These are phyloP conservation scores for Ariopsis seemanni DNA, from an alignment of 2,113 vertebrate species.

Conservation along the genomic window DNA sequence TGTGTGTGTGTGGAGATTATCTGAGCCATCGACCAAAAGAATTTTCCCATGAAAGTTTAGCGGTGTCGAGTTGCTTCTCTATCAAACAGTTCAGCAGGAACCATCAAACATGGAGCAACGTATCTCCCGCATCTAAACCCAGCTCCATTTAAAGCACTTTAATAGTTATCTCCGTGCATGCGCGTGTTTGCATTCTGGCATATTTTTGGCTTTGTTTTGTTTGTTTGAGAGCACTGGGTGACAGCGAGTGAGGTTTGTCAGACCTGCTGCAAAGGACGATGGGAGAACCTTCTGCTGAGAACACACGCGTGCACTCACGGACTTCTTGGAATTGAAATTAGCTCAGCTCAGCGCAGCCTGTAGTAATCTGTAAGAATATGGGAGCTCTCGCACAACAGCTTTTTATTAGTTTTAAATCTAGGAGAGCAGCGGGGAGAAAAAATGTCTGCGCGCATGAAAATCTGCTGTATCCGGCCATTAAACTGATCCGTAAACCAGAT, in stretches of 20 bases:
- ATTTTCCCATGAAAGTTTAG: slow-evolving; percentile 5
- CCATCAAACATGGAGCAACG: not conserved
- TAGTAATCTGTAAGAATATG: slow-evolving; percentile 39
- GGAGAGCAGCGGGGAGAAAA: slow-evolving; percentile 62
- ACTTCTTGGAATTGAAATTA: not conserved
- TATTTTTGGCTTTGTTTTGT: slow-evolving; percentile 20
- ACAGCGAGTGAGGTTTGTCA: slow-evolving; percentile 21
- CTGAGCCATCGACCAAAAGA: not conserved
- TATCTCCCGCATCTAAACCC: not conserved
- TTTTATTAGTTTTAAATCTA: slow-evolving; percentile 67
- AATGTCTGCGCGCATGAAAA: slow-evolving; percentile 66
- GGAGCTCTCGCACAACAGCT: slow-evolving; percentile 49
- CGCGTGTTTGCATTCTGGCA: slow-evolving; percentile 1
- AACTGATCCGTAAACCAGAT: slow-evolving; percentile 75
- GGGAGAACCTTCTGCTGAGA: not conserved
- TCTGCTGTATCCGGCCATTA: slow-evolving; percentile 69
- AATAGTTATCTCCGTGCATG: not conserved
- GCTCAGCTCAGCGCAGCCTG: slow-evolving; percentile 11
- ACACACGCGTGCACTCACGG: not conserved
- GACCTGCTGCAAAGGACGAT: slow-evolving; percentile 8
- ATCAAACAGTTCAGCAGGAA: not conserved
- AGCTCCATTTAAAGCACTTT: not conserved
- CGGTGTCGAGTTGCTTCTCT: not conserved
- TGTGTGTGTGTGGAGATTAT: not conserved
- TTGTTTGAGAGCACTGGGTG: not conserved